Conservation (phyloP, 2,797 vertebrate species). For the Pogonophryne albipinna region DNA sequence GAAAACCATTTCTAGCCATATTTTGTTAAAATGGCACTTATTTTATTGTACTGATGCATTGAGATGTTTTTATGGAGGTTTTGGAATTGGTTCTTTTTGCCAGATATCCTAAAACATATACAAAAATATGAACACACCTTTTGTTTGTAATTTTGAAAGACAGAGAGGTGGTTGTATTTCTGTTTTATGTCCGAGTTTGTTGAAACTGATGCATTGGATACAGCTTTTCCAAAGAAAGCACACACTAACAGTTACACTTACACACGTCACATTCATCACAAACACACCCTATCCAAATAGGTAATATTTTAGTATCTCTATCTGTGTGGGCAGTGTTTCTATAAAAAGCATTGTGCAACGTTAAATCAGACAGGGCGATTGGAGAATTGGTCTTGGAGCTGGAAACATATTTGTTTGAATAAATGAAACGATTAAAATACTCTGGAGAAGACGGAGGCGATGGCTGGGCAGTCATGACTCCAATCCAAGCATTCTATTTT, state of each 20-base stretch:
- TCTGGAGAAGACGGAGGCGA: slow-evolving; percentile 38
- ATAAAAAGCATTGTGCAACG: neutral
- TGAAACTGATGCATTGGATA: neutral
- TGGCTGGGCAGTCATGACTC: slow-evolving; percentile 30
- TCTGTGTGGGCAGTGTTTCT: slow-evolving; percentile 3
- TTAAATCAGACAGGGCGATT: neutral
- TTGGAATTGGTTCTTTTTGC: neutral
- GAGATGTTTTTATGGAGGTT: neutral
- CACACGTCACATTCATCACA: neutral
- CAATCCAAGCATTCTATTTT: slow-evolving; percentile 55
- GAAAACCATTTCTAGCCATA: neutral
- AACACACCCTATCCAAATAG: neutral
- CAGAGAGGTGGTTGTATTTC: neutral
- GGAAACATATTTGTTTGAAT: slow-evolving; percentile 22
- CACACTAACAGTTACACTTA: neutral
- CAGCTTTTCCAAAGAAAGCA: neutral
- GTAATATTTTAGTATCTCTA: neutral
- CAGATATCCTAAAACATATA: neutral
- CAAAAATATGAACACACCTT: neutral
- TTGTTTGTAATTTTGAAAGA: slow-evolving; percentile 4
- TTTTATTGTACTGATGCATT: neutral
- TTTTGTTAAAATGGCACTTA: neutral
- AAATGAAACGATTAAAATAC: slow-evolving; percentile 29
- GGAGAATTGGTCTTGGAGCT: neutral
- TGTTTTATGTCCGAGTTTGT: neutral